phyloP scores from a whole-genome alignment of 2,113 vertebrate genomes.

The Elephas maximus region DNA sequence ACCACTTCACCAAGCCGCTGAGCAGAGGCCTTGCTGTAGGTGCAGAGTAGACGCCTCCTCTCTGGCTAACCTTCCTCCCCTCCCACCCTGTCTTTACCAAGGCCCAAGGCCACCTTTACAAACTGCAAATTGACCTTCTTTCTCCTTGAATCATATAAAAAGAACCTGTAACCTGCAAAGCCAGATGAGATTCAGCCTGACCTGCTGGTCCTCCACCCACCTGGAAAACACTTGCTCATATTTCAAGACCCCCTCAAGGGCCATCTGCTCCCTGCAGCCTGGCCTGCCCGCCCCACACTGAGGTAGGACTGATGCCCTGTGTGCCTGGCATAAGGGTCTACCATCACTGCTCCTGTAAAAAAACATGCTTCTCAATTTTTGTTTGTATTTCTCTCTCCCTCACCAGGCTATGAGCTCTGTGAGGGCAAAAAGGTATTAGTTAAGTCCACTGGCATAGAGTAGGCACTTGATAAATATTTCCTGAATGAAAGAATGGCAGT shows the following conservation, averaged over 20 bases:
- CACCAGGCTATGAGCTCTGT: background rate
- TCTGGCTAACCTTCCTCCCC: background rate
- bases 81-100: background rate
- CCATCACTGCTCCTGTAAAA: background rate
- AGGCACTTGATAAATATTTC: background rate
- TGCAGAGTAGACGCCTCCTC: no score
- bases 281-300: rapidly evolving
- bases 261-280: background rate
- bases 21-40: background rate
- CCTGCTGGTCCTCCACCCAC: background rate
- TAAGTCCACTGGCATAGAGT: background rate
- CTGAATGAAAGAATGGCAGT: background rate
- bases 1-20: no score
- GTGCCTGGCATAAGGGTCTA: no score
- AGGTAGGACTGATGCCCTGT: background rate
- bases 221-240: background rate
- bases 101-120: background rate
- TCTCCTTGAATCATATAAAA: slow-evolving; percentile 4
- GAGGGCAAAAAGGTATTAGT: background rate
- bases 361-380: rapidly evolving
- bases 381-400: background rate
- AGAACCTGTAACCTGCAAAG: background rate
- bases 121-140: background rate
- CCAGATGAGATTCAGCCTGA: background rate
- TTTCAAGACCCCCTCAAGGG: background rate